phyloP scores from a whole-genome alignment of 2,888 invertebrate species.

The Leptogaster cylindrica region DNA sequence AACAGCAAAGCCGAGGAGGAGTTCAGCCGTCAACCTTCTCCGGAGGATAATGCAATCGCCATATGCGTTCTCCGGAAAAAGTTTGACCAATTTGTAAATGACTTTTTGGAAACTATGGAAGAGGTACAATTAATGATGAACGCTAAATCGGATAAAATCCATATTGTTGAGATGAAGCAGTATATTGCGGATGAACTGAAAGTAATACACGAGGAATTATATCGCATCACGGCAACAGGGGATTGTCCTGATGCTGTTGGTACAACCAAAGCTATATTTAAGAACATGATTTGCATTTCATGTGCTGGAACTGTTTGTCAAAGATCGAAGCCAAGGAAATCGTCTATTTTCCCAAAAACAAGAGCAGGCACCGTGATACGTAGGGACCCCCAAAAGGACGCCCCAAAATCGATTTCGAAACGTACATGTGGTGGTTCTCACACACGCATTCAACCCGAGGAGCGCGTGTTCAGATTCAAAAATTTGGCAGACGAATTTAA shows the following conservation, averaged over 20 bases:
- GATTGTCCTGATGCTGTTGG: constrained; percentile 52
- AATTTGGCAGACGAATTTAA: constrained; percentile 54
- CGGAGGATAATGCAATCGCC: constrained; percentile 54
- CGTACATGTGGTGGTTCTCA: constrained; percentile 49
- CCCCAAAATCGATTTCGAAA: not conserved
- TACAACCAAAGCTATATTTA: constrained; percentile 54
- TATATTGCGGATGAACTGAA: constrained; percentile 53
- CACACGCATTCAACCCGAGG: constrained; percentile 49
- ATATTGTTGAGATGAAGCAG: constrained; percentile 57
- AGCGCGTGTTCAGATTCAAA: constrained; percentile 51
- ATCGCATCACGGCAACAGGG: constrained; percentile 49
- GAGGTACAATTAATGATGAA: constrained; percentile 61
- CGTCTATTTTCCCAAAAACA: constrained; percentile 45
- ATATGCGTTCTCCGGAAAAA: constrained; percentile 51
- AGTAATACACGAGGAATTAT: constrained; percentile 50
- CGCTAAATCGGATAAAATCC: constrained; percentile 57
- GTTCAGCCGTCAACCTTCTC: constrained; percentile 52
- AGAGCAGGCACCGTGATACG: constrained; percentile 48
- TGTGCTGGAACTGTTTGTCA: constrained; percentile 55
- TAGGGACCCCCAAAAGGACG: constrained; percentile 44
- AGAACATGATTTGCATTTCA: constrained; percentile 53
- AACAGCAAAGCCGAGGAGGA: constrained; percentile 52
- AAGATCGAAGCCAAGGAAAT: constrained; percentile 27
- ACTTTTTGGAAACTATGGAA: constrained; percentile 56
- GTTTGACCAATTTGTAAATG: constrained; percentile 50